A percentile compares a stretch with the other conserved stretches of the same genome.
These are phyloP conservation scores for Drosophila mettleri DNA, from an alignment of 2,888 invertebrate genomes.

Conservation along the genomic window DNA sequence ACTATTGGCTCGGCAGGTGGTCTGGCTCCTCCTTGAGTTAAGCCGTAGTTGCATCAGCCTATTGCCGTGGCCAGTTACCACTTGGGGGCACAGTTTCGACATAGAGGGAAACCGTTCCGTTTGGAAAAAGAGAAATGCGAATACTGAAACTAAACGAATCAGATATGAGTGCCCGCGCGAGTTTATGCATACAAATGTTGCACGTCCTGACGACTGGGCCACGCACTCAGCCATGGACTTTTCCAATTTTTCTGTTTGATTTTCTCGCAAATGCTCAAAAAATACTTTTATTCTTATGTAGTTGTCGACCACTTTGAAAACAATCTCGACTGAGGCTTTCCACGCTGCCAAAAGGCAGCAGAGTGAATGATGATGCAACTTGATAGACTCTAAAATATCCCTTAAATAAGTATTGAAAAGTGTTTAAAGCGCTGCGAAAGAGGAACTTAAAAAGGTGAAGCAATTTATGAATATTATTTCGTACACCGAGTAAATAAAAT, in stretches of 20 bases:
- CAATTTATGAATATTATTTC: too few species aligned
- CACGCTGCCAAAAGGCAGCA: not conserved
- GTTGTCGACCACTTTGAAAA: slow-evolving; percentile 7
- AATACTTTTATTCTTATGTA: not conserved
- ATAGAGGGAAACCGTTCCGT: too few species aligned
- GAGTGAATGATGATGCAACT: not conserved
- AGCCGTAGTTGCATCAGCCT: not conserved
- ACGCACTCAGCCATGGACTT: slow-evolving; percentile 3
- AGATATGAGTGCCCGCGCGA: slow-evolving; percentile 15
- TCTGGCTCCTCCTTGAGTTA: not conserved
- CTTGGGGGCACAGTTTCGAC: not conserved
- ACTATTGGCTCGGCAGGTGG: too few species aligned
- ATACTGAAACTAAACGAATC: slow-evolving; percentile 7
- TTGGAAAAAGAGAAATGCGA: too few species aligned
- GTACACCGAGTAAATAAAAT: too few species aligned
- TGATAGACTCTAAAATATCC: not conserved
- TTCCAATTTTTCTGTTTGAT: slow-evolving; percentile 2
- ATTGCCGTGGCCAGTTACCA: not conserved
- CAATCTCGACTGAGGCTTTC: slow-evolving; percentile 12
- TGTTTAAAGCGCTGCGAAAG: too few species aligned
- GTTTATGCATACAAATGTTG: slow-evolving; percentile 16
- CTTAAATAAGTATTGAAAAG: too few species aligned
- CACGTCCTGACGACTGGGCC: slow-evolving; percentile 3
- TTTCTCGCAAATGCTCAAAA: not conserved
- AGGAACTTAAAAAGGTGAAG: too few species aligned